Evolutionary conservation across 2,113 vertebrate genomes (phyloP), one percentile per base, ranked within the genome.

Genomic region (Scatophagus argus): DNA sequence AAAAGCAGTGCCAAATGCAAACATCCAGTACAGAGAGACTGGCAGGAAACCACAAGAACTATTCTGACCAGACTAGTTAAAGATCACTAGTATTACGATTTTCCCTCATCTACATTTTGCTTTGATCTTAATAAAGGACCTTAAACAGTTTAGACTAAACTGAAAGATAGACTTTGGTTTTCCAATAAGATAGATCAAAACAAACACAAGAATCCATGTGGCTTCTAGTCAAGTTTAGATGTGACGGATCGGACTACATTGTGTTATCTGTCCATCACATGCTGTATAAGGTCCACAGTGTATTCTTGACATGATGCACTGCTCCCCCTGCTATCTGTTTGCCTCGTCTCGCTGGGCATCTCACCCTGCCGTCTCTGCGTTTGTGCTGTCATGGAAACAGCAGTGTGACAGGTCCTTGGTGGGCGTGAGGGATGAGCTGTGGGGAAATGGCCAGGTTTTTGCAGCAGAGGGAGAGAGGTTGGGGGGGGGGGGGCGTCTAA

Each of bases 371-470:
- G 84, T 87, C 78, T 90, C 89, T 93, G 91, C 82, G 75, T 93
- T 92, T 70, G 86, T 55, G 93, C 93, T 74, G 93, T 90, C 92
- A 94, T 92, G 93, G 94, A 89, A 94, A 94, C 93, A 92, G 89
- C 72, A 62, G 66, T 88, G 89, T 93, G 93, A 93, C 89, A 89
- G 93, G 89, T 93, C 91, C 86, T 87, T 82, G 91, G 93, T 94
- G 88, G 89, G 90, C 87, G 87, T 94, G 92, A 93, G 88, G 87
- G 91, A 94, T 92, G 93, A 93, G 92, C 89, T 87, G 89, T 85
- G 91, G 91, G 92, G 88, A 93, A 93, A 93, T 92, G 92, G 91
- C 90, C 83, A 86, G 91, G 86, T 85, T 93, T 92, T 88, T 80
- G 85, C 85, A 87, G 87, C 83, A 31, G 44, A 68, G 83, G 68